Base-by-base conservation (phyloP, 2,797 vertebrate genomes). In the Aphelocoma californica region DNA sequence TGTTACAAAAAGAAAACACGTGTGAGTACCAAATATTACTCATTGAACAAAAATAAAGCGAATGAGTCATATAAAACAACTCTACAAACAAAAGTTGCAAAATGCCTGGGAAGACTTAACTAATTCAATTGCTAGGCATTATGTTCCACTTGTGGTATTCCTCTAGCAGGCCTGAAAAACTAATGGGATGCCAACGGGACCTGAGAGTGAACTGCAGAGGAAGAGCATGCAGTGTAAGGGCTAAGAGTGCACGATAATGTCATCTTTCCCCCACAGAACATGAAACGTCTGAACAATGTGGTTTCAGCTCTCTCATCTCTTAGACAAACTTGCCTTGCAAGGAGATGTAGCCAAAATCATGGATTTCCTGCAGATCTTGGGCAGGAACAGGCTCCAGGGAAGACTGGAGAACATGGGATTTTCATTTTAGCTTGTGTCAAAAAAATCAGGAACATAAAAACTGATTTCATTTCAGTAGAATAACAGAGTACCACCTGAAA, bases 61-160 rank as follows among this genome's bases (percentile, higher is more conserved):
- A 75, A 69, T 95, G 95, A 96, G 69, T 95, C 95, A 95, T 72
- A 61, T 74, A 69, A 95, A 92, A 67, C 57, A 90, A 72, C 61
- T 61, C 90, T 57, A 69, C 47, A 91, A 95, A 94, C 65, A 84
- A 81, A 95, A 83, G 85, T 75, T 90, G 66, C 82, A 95, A 90
- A 92, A 94, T 62, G 62, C 90, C 85, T 95, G 93, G 65, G 91
- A 92, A 92, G 86, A 65, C 77, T 88, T 91, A 81, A 54, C 69
- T 69, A 81, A 91, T 83, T 81, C 69, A 86, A 32, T 72, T 70
- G 45, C 70, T 92, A 53, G 50, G 54, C 31, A 60, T 84, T 86
- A 65, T 57, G 29, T 71, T 73, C 61, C 45, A 67, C 50, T 64
- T 13, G 25, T 29, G 14, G 62, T 80, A 72, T 61, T 91, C 65